phyloP scores from a whole-genome alignment of 1,140 invertebrate species.

The Atta cephalotes region DNA sequence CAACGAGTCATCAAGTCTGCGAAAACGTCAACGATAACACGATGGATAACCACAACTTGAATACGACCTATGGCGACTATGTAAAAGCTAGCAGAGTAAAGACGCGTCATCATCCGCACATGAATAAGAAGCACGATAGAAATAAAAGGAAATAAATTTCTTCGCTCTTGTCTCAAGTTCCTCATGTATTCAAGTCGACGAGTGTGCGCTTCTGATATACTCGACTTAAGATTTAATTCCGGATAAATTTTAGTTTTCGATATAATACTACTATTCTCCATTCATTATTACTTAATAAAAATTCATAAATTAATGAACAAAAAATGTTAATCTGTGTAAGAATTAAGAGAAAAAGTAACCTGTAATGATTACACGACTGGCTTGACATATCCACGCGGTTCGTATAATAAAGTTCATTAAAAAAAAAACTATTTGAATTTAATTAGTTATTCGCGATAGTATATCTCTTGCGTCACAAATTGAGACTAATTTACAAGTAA shows the following conservation, averaged over 20 bases:
- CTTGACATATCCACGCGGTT: constrained; percentile 48
- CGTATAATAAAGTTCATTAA: constrained; percentile 45
- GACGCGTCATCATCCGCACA: constrained; percentile 80
- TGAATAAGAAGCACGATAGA: constrained; percentile 82
- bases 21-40: constrained; percentile 80
- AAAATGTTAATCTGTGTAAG: constrained; percentile 8
- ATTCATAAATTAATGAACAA: background rate
- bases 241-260: constrained; percentile 60
- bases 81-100: constrained; percentile 81
- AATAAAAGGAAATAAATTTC: constrained; percentile 83
- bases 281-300: constrained; percentile 11
- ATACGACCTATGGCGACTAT: constrained; percentile 77
- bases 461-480: constrained; percentile 22
- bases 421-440: constrained; percentile 5
- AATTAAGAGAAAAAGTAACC: constrained; percentile 1
- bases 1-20: constrained; percentile 83
- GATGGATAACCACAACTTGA: constrained; percentile 77
- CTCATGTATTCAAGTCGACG: constrained; percentile 37
- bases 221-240: constrained; percentile 26
- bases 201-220: constrained; percentile 20
- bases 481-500: constrained; percentile 41
- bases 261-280: background rate
- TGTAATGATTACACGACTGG: background rate
- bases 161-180: constrained; percentile 55
- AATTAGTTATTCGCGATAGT: constrained; percentile 22